Base-by-base conservation (phyloP, 2,113 vertebrate species). In the Hippocampus mohnikei region DNA sequence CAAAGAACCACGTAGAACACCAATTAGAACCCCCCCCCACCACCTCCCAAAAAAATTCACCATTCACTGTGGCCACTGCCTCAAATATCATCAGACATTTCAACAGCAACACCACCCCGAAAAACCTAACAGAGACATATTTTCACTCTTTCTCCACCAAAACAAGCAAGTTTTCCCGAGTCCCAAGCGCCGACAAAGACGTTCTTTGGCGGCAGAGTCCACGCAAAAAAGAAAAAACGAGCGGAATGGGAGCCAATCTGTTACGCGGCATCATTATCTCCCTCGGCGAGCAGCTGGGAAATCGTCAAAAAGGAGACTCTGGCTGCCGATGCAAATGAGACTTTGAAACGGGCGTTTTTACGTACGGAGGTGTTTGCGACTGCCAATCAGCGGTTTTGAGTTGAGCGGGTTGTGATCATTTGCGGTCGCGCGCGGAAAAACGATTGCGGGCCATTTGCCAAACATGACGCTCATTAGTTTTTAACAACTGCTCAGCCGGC, bases 271-370 rank as follows among this genome's bases (percentile, higher is more conserved):
- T 90, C 81, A 89, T 88, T 89, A 90, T 88, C 80, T 80, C 91
- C 88, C 69, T 84, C 87, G 71, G 87, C 76, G 88, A 91, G 75
- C 88, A 92, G 88, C 89, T 91, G 90, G 82, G 83, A 88, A 92
- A 91, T 90, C 89, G 86, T 90, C 87, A 90, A 86, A 86, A 90
- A 82, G 69, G 83, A 82, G 70, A 84, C 84, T 88, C 87, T 89
- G 86, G 87, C 90, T 90, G 86, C 85, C 74, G 81, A 91, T 92
- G 90, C 88, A 91, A 92, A 92, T 90, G 79, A 88, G 79, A 81
- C 85, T 90, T 88, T 88, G 84, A 91, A 89, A 84, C 85, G 64
- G 7, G 62, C 62, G 74, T 79, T 88, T 73, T 78, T 37, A 83
- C 78, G 84, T 85, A 85, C 81, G 84, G 84, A 84, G 85, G 87